phyloP scores from a whole-genome alignment of 2,888 invertebrate genomes.

The Osmoderma eremita region DNA sequence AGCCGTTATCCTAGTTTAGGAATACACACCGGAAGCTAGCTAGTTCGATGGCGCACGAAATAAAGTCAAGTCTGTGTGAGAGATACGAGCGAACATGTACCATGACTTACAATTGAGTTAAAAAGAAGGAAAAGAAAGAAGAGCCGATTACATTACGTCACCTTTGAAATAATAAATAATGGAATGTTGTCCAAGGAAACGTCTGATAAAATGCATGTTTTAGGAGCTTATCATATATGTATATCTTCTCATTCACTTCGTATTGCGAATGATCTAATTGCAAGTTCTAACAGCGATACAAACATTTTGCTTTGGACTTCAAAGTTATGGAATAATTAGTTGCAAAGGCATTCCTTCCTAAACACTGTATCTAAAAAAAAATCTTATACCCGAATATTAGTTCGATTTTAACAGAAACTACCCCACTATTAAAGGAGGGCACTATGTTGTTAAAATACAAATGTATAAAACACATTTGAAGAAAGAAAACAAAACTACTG shows the following conservation, averaged over 20 bases:
- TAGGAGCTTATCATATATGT: neutral
- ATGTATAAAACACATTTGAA: no score
- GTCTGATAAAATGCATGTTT: neutral
- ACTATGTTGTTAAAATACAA: no score
- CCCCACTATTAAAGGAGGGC: no score
- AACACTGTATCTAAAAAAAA: no score
- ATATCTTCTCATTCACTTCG: neutral
- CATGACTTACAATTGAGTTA: neutral
- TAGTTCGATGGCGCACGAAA: neutral
- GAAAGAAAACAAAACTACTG: no score
- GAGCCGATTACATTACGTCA: conserved; percentile 9
- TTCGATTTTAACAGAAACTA: no score
- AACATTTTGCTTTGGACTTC: no score
- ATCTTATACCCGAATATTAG: no score
- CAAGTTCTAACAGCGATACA: no score
- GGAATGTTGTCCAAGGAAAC: conserved; percentile 1
- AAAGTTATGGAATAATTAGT: no score
- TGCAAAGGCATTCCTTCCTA: no score
- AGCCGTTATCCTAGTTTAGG: conserved; percentile 7
- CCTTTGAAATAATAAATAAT: conserved; percentile 12
- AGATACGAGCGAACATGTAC: neutral
- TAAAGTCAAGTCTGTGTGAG: conserved; percentile 6
- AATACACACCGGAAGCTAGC: neutral
- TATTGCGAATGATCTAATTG: no score
- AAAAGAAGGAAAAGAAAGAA: neutral